Base-by-base conservation (phyloP, 30 jellyfish, hydroid and myxozoan genomes). In the Cassiopea andromeda region DNA sequence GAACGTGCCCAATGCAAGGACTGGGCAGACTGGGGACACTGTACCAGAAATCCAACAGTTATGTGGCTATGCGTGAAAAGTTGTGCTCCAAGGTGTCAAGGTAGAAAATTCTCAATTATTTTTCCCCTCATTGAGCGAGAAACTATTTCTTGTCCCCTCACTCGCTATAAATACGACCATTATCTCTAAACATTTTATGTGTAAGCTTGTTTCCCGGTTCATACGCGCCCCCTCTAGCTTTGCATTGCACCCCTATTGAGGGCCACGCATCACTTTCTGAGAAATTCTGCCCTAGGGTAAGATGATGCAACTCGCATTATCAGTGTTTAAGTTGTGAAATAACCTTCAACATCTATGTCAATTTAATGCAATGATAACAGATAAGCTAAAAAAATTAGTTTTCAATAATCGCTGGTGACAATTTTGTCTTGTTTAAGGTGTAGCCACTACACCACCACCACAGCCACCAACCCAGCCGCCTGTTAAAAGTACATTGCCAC, bases 21-120 rank as follows among this genome's bases (percentile, higher is more conserved):
- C 44, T 93, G 98, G 98, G 91, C 92, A 19, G 16, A 77, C 0
- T 89, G 97, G 96, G 97, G 97, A 14, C 98, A 93, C 67, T 93
- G 98, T 50, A 50, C 87, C 10, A 2, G 61, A 83, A 93, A 89
- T 79, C 97, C 98, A 19, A 84, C 97, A 72, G 98, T 93, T 5
- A 80, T 88, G 82, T 89, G 88, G 84, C 6, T 5, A 45, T 93
- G 98, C 83, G 90, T 73, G 57, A 46, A 77, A 68, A 93, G 98
- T 75, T 93, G 98, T 76, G 81, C 54, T 47, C 97, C 97, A n/a
- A 44, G 82, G 8, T 93, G 98, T 75, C 74, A 80, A 89, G 93
- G 98, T 93, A 77, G 14, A 79, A 75, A 75, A 4, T 44, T 1
- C 81, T 72, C 7, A 75, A 7, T 46, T 43, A 38, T 7, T 75